These are phyloP conservation scores for Sepiola atlantica DNA, from an alignment of 2,888 invertebrate species.

Conservation along the genomic window DNA sequence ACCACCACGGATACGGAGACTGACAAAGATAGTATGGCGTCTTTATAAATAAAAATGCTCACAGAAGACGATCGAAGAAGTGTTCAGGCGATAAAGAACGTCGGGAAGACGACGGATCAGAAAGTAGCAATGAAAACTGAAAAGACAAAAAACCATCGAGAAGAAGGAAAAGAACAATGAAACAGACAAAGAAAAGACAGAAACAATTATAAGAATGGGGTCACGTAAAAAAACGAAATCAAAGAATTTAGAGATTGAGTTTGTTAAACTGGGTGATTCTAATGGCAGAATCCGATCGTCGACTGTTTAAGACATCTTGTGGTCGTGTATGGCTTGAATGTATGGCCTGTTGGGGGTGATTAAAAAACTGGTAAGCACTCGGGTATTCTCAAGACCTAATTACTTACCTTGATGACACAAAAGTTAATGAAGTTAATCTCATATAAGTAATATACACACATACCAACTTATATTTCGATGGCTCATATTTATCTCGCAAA, in stretches of 20 bases:
- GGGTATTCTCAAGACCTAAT: neutral
- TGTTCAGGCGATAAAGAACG: neutral
- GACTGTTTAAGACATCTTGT: neutral
- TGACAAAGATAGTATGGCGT: constrained; percentile 66
- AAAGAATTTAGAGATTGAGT: neutral
- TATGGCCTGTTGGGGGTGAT: neutral
- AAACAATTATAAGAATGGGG: no score
- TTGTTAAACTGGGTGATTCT: neutral
- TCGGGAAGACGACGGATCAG: neutral
- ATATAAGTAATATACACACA: neutral
- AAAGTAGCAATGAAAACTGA: no score
- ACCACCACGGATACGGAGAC: constrained; percentile 60
- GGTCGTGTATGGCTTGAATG: neutral
- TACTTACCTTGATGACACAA: neutral
- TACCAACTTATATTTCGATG: neutral
- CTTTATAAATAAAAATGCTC: constrained; percentile 54
- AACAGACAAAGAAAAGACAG: no score
- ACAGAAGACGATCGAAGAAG: neutral
- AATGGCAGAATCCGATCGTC: neutral
- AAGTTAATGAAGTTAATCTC: neutral
- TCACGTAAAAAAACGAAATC: neutral
- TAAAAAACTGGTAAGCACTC: neutral
- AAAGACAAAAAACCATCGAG: neutral
- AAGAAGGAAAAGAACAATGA: neutral
- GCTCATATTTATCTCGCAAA: neutral